Conservation (phyloP, 1,140 invertebrate species). For the Eumeta japonica region DNA sequence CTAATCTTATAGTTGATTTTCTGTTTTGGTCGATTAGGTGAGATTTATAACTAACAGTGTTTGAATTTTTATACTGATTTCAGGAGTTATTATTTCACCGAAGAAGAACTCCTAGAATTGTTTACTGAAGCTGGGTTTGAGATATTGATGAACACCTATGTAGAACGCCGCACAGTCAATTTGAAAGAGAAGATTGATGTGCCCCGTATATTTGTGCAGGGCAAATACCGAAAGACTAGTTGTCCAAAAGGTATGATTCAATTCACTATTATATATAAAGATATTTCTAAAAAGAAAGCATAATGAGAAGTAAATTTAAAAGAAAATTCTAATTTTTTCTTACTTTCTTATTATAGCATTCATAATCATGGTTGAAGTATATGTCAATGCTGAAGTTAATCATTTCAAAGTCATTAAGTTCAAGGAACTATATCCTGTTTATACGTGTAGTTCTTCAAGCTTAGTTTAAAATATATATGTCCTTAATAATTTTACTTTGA, state of each 20-base stretch:
- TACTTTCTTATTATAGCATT: too few relatives aligned
- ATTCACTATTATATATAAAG: too few relatives aligned
- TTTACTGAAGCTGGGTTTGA: constrained; percentile 70
- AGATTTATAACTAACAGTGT: constrained; percentile 5
- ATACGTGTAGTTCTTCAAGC: too few relatives aligned
- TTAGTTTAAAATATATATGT: too few relatives aligned
- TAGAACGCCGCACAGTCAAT: constrained; percentile 86
- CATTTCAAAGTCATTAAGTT: too few relatives aligned
- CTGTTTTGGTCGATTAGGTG: background rate
- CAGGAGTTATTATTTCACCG: constrained; percentile 81
- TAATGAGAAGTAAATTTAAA: too few relatives aligned
- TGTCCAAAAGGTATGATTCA: background rate
- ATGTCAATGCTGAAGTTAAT: too few relatives aligned
- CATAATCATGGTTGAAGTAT: too few relatives aligned
- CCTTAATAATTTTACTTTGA: too few relatives aligned
- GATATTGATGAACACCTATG: constrained; percentile 67
- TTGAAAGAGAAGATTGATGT: constrained; percentile 89
- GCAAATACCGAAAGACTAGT: constrained; percentile 72
- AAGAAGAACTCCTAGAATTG: constrained; percentile 65
- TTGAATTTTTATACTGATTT: constrained; percentile 21
- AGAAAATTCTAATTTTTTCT: too few relatives aligned
- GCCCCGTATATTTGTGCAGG: constrained; percentile 88
- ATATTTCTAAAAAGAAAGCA: too few relatives aligned
- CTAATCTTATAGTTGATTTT: constrained; percentile 6
- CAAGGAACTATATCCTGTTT: too few relatives aligned